Base-by-base conservation (phyloP, 1,140 invertebrate species). In the Archegozetes longisetosus region DNA sequence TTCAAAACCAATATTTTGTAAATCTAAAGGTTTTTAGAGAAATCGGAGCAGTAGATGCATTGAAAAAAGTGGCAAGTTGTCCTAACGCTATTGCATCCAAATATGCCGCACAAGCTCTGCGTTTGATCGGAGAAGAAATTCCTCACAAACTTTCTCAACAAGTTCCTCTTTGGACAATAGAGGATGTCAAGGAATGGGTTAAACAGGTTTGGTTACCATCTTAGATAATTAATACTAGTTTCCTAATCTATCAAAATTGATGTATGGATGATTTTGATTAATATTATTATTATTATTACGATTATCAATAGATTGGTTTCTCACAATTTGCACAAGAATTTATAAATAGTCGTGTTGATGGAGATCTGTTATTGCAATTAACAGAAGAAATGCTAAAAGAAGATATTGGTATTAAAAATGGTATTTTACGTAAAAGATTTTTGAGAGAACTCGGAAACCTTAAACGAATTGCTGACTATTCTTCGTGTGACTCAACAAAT, bases 91-190 rank as follows among this genome's bases (percentile, higher is more conserved):
- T 96, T 4, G 94, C 94, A 0, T 95, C 93, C 0, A 95, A 94
- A 73, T 96, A 93, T 70, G 94, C 95, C 0, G 90, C 86, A 1
- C 90, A 97, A 76, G 94, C 95, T 0, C 75, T 99, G 62, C 79
- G 87, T 61, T 76, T 96, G 1, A 95, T 98, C 50, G 94, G 93
- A 0, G 94, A 98, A 72, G 88, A 92, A 69, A 85, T 97, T 14
- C 94, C 94, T 0, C 92, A 98, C 67, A 96, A 95, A 71, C 74
- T 98, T 27, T 95, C 91, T 25, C 94, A 97, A 70, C 93, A 98
- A 73, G 93, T 97, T 2, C 95, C 95, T 0, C 75, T 97, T 0
- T 99, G 96, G 96, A 94, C 88, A 0, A 83, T 82, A 2, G 88
- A 91, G 69, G 95, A 99, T 75, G 95, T 99, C 0, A 75, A 83